These are phyloP conservation scores for Semaprochilodus insignis DNA, from an alignment of 2,797 vertebrate species.

Conservation along the genomic window DNA sequence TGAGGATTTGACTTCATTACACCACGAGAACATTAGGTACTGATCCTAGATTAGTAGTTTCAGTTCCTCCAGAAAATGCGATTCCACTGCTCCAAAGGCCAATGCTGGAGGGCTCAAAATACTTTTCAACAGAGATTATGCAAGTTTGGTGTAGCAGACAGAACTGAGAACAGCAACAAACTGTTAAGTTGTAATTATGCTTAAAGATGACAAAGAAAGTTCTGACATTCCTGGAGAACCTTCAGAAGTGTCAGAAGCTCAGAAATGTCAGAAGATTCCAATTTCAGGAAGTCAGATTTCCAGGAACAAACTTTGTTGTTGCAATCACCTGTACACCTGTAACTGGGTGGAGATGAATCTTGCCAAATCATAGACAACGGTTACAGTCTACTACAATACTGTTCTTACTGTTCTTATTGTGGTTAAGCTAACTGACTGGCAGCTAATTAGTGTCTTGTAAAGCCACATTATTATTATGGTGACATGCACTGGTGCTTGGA, in stretches of 20 bases:
- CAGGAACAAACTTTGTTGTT: background rate
- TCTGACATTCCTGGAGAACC: background rate
- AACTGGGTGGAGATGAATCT: background rate
- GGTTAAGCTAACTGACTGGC: constrained; percentile 11
- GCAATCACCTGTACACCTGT: background rate
- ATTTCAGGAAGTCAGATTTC: background rate
- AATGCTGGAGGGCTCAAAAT: too few species aligned
- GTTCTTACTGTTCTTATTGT: background rate
- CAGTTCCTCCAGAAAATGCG: too few species aligned
- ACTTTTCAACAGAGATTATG: too few species aligned
- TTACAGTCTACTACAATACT: background rate
- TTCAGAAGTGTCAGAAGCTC: too few species aligned
- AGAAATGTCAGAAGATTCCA: background rate
- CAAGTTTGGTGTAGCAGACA: too few species aligned
- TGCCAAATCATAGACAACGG: background rate
- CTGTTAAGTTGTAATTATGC: too few species aligned
- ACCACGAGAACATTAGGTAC: too few species aligned
- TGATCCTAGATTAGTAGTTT: too few species aligned
- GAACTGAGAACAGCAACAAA: too few species aligned
- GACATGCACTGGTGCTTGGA: background rate
- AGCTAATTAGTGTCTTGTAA: background rate
- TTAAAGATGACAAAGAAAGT: background rate
- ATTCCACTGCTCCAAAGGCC: too few species aligned
- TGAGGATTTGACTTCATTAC: too few species aligned
- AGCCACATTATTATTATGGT: background rate